Conservation (phyloP, 1,140 invertebrate species). For the Orussus abietinus region DNA sequence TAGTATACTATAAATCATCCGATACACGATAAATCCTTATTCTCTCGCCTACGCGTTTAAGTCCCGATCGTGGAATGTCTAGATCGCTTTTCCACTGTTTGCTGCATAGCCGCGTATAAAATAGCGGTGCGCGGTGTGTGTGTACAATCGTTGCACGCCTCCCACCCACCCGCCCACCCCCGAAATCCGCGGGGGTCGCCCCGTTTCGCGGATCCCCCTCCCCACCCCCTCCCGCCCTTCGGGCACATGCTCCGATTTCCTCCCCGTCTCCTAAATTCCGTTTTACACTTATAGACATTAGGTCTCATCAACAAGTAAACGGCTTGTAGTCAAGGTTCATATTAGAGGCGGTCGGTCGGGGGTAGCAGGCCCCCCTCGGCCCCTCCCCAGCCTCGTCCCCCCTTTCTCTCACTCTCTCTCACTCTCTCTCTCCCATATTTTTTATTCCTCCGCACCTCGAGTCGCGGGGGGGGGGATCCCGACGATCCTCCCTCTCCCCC, state of each 20-base stretch:
- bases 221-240: no score
- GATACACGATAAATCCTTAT: conserved; percentile 35
- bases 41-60: conserved; percentile 47
- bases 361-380: no score
- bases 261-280: conserved; percentile 16
- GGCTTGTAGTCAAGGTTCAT: conserved; percentile 42
- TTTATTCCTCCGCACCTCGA: not conserved
- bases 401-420: no score
- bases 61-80: conserved; percentile 53
- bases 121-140: conserved; percentile 35
- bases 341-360: no score
- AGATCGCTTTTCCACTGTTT: conserved; percentile 40
- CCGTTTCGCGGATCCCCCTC: no score
- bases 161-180: no score
- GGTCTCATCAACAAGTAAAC: conserved; percentile 46
- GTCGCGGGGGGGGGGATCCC: no score
- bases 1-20: conserved; percentile 49
- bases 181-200: no score
- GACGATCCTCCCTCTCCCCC: no score
- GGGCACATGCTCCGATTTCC: no score
- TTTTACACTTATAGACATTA: conserved; percentile 43
- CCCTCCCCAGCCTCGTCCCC: no score
- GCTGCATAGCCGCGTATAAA: conserved; percentile 35
- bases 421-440: conserved; percentile 5
- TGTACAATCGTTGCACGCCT: no score